Evolutionary conservation across 1,140 invertebrate genomes (phyloP), one percentile per base, ranked within the genome.

Genomic region (Liolophura sinensis): DNA sequence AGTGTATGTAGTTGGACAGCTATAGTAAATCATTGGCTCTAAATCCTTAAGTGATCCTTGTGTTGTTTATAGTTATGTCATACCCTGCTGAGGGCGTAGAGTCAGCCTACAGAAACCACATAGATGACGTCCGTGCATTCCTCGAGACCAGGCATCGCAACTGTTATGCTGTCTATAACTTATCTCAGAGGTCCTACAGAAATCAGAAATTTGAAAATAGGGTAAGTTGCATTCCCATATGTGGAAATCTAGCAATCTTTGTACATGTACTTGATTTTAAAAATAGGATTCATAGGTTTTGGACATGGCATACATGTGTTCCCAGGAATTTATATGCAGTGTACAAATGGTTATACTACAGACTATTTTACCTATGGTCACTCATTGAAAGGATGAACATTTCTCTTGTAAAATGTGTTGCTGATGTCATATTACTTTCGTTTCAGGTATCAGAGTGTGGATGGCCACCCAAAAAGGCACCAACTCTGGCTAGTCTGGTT

Each of bases 31-130:
- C 31, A 40, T 5, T 40, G 31, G 31, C 9, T 40, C 31, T 40
- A 40, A 40, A 40, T 40, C 3, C 31, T 3, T 5, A 40, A 40
- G 3, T 9, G 9, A 9, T 40, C 31, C 3, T 59, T 58, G 52
- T 49, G 58, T 57, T 60, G 61, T 58, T 73, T 69, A 16, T 67
- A 76, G 92, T 97, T 0, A 97, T 97, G 94, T 94, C 94, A 7
- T 96, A 91, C 84, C 94, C 95, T 1, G 94, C 92, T 14, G 94
- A 97, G 82, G 93, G 95, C 12, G 87, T 97, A n/a, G 94, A 97
- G 79, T 93, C 93, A 15, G 90, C 94, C 4, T 94, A 95, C 78
- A 91, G 92, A 77, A 97, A 97, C 83, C 93, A 95, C 77, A 92
- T 96, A 60, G 95, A 97, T 76, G 95, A 97, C 82, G 94, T 97